phyloP scores from a whole-genome alignment of 2,113 vertebrate genomes.

The Cyphomyrus plagiostoma region DNA sequence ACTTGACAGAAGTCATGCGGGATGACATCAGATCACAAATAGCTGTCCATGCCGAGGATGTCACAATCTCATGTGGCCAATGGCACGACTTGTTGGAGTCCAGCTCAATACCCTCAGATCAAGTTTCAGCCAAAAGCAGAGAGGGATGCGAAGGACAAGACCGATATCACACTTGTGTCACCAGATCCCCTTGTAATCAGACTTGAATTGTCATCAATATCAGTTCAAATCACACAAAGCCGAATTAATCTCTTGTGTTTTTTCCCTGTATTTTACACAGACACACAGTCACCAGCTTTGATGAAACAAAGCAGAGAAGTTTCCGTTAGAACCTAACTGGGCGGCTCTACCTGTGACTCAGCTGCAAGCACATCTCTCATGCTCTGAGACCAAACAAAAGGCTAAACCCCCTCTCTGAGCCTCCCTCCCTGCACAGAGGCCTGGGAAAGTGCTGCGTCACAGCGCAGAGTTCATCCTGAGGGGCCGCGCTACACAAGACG shows the following conservation, averaged over 20 bases:
- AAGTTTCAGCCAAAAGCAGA: slow-evolving; percentile 34
- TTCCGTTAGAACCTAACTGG: not conserved
- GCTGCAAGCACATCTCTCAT: slow-evolving; percentile 29
- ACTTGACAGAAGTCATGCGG: slow-evolving; percentile 11
- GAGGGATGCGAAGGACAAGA: slow-evolving; percentile 20
- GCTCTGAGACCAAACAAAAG: slow-evolving; percentile 27
- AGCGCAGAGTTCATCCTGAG: slow-evolving; percentile 23
- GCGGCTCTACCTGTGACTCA: slow-evolving; percentile 39
- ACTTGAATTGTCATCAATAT: slow-evolving; percentile 14
- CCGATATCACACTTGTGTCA: slow-evolving; percentile 23
- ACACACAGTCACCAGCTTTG: not conserved
- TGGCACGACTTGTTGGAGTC: slow-evolving; percentile 1
- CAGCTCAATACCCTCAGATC: slow-evolving; percentile 18
- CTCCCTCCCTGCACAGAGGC: slow-evolving; percentile 13
- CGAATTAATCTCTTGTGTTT: not conserved
- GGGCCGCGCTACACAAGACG: not conserved
- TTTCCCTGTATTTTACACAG: not conserved
- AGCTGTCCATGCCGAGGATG: slow-evolving; percentile 8
- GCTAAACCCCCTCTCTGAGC: not conserved
- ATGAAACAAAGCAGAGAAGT: not conserved
- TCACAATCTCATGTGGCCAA: slow-evolving; percentile 20
- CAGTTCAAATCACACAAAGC: not conserved
- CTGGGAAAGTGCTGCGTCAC: slow-evolving; percentile 24
- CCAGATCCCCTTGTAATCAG: slow-evolving; percentile 23
- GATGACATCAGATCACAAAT: slow-evolving; percentile 26